phyloP scores from a whole-genome alignment of 2,113 vertebrate genomes.

The Callocephalon fimbriatum region DNA sequence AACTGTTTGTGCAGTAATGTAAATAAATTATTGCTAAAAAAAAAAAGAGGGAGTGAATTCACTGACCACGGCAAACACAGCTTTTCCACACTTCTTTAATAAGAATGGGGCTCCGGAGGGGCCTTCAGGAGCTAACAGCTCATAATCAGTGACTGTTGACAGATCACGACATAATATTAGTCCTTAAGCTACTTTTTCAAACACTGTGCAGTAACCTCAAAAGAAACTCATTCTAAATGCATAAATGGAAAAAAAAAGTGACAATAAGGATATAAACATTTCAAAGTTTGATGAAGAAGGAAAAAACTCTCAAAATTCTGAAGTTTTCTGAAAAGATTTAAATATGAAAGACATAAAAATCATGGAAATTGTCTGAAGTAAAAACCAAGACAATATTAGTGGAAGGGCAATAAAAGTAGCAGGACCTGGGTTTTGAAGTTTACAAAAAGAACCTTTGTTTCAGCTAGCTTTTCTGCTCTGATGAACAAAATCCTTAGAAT shows the following conservation, averaged over 20 bases:
- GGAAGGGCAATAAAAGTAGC: neutral
- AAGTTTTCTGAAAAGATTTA: neutral
- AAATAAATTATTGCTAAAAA: slow-evolving; percentile 14
- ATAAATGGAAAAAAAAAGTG: neutral
- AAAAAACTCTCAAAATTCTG: neutral
- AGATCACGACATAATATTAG: neutral
- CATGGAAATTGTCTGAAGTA: neutral
- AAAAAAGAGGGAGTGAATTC: neutral
- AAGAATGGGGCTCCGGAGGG: neutral
- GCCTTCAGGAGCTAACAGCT: neutral
- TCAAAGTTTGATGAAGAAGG: neutral
- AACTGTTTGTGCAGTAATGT: neutral
- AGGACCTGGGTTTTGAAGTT: neutral
- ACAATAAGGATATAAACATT: neutral
- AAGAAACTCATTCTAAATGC: neutral
- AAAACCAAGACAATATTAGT: neutral
- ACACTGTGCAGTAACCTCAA: neutral
- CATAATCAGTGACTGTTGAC: neutral
- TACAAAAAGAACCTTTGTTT: neutral
- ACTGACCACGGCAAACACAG: neutral
- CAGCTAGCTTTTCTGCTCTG: neutral
- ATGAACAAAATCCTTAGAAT: neutral
- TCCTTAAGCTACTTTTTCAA: slow-evolving; percentile 3
- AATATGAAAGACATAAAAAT: neutral
- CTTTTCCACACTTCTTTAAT: neutral